Base-by-base conservation (phyloP, 2,888 invertebrate species). In the Pemphredon lugubris region DNA sequence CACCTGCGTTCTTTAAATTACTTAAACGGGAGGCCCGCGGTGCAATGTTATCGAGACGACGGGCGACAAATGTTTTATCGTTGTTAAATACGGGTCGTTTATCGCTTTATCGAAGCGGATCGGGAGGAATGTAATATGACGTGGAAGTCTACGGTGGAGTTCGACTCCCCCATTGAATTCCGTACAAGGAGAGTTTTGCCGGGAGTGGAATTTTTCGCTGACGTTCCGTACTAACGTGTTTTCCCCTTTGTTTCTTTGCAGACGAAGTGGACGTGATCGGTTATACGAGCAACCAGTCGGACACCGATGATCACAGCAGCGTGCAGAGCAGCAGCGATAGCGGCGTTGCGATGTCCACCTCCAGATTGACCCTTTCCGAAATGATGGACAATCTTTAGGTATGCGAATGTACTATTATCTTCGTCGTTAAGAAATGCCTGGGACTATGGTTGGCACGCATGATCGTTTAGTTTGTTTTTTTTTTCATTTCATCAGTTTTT, bases 241-340 rank as follows among this genome's bases (percentile, higher is more conserved):
- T 11, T 14, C 18, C 20, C 2, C 7, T 45, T 42, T 66, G 23
- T 11, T 39, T 32, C 13, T 34, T 91, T 93, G 20, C 93, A 96
- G 95, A 96, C 91, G 96, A 96, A 90, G 95, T 96, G 86, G 96
- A 96, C 91, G 95, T 96, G 87, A 94, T 95, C 86, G 96, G 96
- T 64, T 96, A 96, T 91, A 95, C 95, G 89, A 95, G 95, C 89
- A 95, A 94, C 91, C 95, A 95, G 90, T 95, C 94, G 89, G 95
- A 95, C 90, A 94, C 94, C 82, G 96, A 96, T 91, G 96, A 96
- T 90, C 94, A 95, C 87, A 94, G 94, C 90, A 95, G 95, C 77
- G 94, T 93, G 63, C 94, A 94, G 90, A 94, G 94, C 90, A 93
- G 93, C 85, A 93, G 93, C 87, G 94, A 94, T 91, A 95, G 95